Evolutionary conservation across 92 coral and sea anemone species (phyloP), one percentile per base, ranked within the genome.

Genomic region (Ricordea florida): DNA sequence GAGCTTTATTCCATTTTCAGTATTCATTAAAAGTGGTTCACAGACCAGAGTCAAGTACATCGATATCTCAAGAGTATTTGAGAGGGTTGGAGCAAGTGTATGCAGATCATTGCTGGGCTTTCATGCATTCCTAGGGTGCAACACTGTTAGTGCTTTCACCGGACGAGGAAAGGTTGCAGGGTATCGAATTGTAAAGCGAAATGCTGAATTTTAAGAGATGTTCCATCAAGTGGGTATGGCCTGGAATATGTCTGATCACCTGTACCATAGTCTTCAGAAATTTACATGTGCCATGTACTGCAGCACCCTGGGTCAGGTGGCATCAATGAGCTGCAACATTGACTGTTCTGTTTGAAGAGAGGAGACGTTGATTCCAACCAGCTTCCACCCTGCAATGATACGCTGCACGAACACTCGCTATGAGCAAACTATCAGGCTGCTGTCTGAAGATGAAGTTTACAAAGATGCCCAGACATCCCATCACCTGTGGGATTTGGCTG

Each of bases 291-390:
- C 35, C 33, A 23, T 84, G 80, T 84, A 85, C 28, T 41, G 41
- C 7, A 34, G 38, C 0, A 52, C 13, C 31, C 23, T 70, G 2
- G 72, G 49, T 78, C 81, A 34, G 35, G 34, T 23, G 77, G 56
- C 36, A 52, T 85, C 42, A 85, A 85, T 23, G 85, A 60, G 52
- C 70, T 76, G 29, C 66, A 78, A 17, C 58, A 65, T 60, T 31
- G 67, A n/a, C 62, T 83, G 34, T 83, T 83, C 56, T 45, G 83
- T 66, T 50, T 56, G 43, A 79, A 45, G 56, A 57, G 62, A 30
- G 78, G 89, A 42, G 86, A 80, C 15, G 65, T 70, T 48, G 83
- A 82, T n/a, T 82, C 88, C 18, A 56, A 42, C 33, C 88, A 74
- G 62, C 61, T 82, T 21, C 88, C 87, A 11, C 88, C 88, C 25